Evolutionary conservation across 1,140 invertebrate genomes (phyloP).

Genomic region (Dendrolimus kikuchii): DNA sequence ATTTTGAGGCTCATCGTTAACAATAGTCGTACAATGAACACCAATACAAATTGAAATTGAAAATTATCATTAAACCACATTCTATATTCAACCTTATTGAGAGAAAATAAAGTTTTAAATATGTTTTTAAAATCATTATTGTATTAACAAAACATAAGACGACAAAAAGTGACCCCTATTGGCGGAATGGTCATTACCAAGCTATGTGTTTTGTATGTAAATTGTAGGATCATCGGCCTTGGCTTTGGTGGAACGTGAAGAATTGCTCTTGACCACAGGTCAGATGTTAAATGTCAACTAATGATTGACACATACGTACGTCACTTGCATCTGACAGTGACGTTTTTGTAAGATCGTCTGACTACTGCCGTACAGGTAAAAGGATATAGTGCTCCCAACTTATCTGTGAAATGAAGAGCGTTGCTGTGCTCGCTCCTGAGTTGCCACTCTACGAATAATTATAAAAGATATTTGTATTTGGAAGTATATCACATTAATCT

Average conservation of each 20-base stretch:
- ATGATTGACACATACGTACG: constrained; percentile 37
- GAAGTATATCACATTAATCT: too few relatives aligned
- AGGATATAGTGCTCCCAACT: too few relatives aligned
- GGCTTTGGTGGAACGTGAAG: constrained; percentile 38
- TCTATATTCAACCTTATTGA: background rate
- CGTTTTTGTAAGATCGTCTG: constrained; percentile 13
- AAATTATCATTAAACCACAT: background rate
- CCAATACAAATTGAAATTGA: too few relatives aligned
- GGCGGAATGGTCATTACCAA: constrained; percentile 27
- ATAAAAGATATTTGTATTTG: too few relatives aligned
- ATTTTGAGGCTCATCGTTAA: too few relatives aligned
- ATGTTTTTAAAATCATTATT: background rate
- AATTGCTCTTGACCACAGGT: constrained; percentile 57
- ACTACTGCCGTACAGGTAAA: too few relatives aligned
- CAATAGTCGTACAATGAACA: too few relatives aligned
- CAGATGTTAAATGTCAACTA: constrained; percentile 27
- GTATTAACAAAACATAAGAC: constrained; percentile 18
- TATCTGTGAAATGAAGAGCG: too few relatives aligned
- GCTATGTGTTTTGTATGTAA: constrained; percentile 49
- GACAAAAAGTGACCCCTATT: constrained; percentile 24
- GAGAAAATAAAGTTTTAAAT: background rate
- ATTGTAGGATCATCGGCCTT: constrained; percentile 32
- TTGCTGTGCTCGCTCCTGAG: too few relatives aligned
- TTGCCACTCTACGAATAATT: too few relatives aligned
- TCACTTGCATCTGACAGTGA: constrained; percentile 16